Conservation (phyloP, 2,797 vertebrate species). For the Hephaestus fuliginosus region DNA sequence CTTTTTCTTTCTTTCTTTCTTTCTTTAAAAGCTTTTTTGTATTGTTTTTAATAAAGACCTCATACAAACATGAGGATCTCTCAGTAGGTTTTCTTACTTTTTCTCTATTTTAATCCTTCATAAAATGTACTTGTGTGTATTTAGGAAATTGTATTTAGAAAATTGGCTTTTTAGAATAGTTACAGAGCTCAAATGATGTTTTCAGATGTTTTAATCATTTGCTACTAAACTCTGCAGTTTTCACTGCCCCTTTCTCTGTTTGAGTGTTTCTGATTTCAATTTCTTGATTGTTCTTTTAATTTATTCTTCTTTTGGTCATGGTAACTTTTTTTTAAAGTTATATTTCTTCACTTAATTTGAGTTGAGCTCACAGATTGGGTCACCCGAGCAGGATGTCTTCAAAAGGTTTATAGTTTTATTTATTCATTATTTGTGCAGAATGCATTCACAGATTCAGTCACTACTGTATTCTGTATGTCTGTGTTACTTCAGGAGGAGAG, state of each 20-base stretch:
- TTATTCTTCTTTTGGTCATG: background rate
- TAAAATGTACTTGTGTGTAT: too few species aligned
- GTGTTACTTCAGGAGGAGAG: background rate
- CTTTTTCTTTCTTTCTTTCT: background rate
- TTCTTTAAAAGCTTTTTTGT: background rate
- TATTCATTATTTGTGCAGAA: background rate
- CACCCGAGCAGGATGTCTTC: background rate
- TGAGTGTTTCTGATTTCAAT: background rate
- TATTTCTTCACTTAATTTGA: conserved; percentile 10
- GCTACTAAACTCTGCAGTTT: background rate
- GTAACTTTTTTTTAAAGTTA: background rate
- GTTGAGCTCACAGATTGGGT: background rate
- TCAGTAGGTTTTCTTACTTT: too few species aligned
- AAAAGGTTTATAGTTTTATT: background rate
- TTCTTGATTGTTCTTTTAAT: background rate
- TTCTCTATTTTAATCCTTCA: too few species aligned
- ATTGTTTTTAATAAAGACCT: background rate
- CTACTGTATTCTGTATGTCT: conserved; percentile 2
- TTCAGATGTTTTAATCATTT: background rate
- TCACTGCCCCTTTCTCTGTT: background rate
- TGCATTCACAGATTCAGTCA: background rate
- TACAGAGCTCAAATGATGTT: background rate
- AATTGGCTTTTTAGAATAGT: too few species aligned
- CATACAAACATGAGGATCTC: too few species aligned
- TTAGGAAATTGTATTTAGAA: too few species aligned